Evolutionary conservation across 2,797 vertebrate genomes (phyloP).

Genomic region (Eleutherodactylus coqui): DNA sequence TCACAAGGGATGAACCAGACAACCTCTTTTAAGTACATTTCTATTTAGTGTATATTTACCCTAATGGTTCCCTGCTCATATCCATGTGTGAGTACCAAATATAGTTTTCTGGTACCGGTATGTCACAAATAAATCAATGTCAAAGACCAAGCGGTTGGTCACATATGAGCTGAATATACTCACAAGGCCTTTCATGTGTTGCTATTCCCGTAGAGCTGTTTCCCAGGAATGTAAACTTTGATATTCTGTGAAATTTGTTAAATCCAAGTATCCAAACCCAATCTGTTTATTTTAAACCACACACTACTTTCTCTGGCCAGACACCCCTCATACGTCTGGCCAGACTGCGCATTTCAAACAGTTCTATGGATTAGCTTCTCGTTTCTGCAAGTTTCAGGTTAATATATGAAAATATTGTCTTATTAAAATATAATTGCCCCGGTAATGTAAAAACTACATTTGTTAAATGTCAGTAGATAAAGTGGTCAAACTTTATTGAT

Average conservation of each 20-base stretch:
- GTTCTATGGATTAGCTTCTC: neutral
- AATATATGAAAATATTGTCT: neutral
- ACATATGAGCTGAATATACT: neutral
- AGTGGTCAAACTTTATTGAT: neutral
- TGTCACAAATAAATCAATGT: neutral
- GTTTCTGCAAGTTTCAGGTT: neutral
- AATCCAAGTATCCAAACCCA: conserved; percentile 23
- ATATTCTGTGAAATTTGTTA: conserved; percentile 25
- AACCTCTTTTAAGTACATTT: too few species aligned
- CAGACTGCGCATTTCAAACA: neutral
- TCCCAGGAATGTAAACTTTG: conserved; percentile 2
- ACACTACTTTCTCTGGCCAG: conserved; percentile 21
- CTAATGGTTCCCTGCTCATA: neutral
- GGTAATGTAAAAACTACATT: neutral
- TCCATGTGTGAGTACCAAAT: neutral
- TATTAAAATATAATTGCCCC: neutral
- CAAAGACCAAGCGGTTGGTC: neutral
- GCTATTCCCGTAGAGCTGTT: neutral
- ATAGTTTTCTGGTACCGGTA: neutral
- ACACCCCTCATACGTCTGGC: neutral
- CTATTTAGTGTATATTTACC: neutral
- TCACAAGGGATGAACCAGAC: too few species aligned
- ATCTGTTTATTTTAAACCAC: conserved; percentile 25
- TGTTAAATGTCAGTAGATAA: neutral
- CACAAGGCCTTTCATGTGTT: neutral